phyloP scores from a whole-genome alignment of 1,140 invertebrate genomes.

The Macrobrachium rosenbergii region DNA sequence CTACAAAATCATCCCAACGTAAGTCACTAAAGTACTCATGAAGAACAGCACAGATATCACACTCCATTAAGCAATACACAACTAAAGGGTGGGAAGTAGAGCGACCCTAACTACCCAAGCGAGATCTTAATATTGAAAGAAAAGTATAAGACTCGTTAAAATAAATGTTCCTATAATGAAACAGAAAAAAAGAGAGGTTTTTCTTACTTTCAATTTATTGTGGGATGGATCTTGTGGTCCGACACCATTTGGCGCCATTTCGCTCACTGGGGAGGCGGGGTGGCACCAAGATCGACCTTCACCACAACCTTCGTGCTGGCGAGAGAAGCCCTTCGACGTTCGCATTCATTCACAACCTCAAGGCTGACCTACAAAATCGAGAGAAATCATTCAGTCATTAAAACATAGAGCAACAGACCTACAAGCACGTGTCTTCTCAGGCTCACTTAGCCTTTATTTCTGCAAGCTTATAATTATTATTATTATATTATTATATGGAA shows the following conservation, averaged over 20 bases:
- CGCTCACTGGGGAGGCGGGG: slow-evolving; percentile 47
- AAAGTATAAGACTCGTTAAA: too few relatives aligned
- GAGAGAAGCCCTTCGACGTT: slow-evolving; percentile 72
- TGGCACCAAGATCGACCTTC: slow-evolving; percentile 89
- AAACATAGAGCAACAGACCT: background rate
- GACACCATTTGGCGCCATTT: slow-evolving; percentile 40
- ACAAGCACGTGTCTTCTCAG: too few relatives aligned
- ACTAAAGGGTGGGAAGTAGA: too few relatives aligned
- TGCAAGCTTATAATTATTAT: too few relatives aligned
- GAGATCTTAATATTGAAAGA: too few relatives aligned
- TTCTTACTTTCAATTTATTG: slow-evolving; percentile 48
- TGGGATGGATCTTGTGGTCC: slow-evolving; percentile 20
- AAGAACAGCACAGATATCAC: background rate
- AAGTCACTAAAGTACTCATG: background rate
- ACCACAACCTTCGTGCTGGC: slow-evolving; percentile 87
- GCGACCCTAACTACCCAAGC: too few relatives aligned
- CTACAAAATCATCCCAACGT: background rate
- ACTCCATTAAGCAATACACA: background rate
- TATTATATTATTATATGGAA: too few relatives aligned
- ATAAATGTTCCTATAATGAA: too few relatives aligned
- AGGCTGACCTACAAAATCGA: slow-evolving; percentile 42
- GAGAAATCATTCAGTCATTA: too few relatives aligned
- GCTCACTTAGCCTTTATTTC: too few relatives aligned
- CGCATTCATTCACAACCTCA: slow-evolving; percentile 66
- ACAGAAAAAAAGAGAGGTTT: too few relatives aligned